These are phyloP conservation scores for Sarcophilus harrisii DNA, from an alignment of 2,797 vertebrate species.

Conservation along the genomic window DNA sequence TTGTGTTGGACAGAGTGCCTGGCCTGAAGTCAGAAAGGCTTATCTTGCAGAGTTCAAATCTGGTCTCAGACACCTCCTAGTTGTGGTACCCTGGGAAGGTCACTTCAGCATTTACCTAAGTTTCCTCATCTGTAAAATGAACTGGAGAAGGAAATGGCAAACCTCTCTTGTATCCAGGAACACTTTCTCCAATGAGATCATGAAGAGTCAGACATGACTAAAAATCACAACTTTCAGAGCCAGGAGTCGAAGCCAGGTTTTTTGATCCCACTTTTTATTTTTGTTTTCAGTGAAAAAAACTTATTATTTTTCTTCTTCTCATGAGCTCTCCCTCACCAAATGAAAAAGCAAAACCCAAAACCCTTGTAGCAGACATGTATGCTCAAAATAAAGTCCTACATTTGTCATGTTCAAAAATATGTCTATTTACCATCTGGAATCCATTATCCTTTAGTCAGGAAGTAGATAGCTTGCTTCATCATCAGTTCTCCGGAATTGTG, in stretches of 20 bases:
- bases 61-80: background rate
- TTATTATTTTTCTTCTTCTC: constrained; percentile 5
- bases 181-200: background rate
- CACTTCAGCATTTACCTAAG: background rate
- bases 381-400: background rate
- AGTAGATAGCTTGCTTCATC: background rate
- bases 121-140: background rate
- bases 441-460: background rate
- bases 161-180: background rate
- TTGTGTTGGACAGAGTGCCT: too few relatives aligned
- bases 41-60: background rate
- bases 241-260: background rate
- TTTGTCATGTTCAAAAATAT: background rate
- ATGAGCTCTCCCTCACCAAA: background rate
- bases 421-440: background rate
- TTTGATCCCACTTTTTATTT: constrained; percentile 28
- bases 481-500: background rate
- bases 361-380: background rate
- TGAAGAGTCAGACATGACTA: background rate
- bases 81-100: background rate
- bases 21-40: background rate
- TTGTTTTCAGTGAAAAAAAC: constrained; percentile 54
- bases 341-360: background rate
- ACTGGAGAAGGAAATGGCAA: background rate
- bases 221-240: background rate